Evolutionary conservation across 2,797 vertebrate species (phyloP).

Genomic region (Prunella strophiata): DNA sequence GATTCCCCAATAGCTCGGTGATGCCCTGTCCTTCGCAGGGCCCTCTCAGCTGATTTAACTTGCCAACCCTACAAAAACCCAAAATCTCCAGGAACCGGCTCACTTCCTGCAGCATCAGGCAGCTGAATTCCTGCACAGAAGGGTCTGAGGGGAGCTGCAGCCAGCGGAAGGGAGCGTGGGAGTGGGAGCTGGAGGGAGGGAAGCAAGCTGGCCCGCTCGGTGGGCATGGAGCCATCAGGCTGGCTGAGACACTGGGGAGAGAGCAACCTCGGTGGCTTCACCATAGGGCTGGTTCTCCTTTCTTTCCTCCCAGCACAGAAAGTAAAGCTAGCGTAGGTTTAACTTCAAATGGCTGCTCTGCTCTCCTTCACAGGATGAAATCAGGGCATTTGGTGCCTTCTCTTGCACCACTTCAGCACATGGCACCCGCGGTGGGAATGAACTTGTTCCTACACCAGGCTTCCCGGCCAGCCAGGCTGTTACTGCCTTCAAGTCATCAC

Average conservation of each 20-base stretch:
- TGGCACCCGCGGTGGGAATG: background rate
- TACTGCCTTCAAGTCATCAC: background rate
- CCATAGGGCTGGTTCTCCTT: background rate
- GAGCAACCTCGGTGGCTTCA: rapidly evolving
- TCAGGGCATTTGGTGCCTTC: background rate
- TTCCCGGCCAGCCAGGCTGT: background rate
- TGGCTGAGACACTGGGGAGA: background rate
- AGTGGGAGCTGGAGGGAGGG: constrained; percentile 6
- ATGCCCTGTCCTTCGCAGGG: background rate
- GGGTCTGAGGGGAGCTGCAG: background rate
- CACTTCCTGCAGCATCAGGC: background rate
- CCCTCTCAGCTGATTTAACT: background rate
- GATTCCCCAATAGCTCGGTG: background rate
- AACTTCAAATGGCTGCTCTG: background rate
- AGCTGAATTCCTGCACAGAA: constrained; percentile 28
- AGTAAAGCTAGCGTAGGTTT: background rate
- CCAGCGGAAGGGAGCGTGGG: constrained; percentile 24
- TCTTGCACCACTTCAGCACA: background rate
- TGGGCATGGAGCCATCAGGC: background rate
- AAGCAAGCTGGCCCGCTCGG: background rate
- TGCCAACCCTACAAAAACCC: background rate
- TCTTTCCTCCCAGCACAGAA: background rate
- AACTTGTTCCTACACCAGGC: background rate
- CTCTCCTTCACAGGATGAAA: background rate
- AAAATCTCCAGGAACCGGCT: background rate